These are phyloP conservation scores for Odontesthes bonariensis DNA, from an alignment of 2,113 vertebrate species.

Conservation along the genomic window DNA sequence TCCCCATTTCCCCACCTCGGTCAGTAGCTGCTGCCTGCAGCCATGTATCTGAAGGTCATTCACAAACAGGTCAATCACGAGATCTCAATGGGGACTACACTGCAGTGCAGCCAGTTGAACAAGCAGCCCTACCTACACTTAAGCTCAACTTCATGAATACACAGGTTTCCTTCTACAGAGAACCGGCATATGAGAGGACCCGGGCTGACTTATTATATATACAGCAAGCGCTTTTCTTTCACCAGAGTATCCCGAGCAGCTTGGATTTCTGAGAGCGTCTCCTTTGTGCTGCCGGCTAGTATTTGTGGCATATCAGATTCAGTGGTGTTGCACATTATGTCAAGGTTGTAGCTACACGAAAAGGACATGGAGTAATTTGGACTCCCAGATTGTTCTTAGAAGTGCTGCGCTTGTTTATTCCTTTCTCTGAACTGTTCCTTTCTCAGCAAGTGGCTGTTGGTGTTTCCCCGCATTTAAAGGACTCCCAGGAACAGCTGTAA, in stretches of 20 bases:
- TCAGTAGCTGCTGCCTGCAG: constrained; percentile 38
- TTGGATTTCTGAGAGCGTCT: constrained; percentile 47
- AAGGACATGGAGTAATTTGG: constrained; percentile 48
- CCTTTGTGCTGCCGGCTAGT: constrained; percentile 33
- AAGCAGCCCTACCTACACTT: constrained; percentile 32
- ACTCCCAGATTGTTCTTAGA: constrained; percentile 53
- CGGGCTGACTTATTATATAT: constrained; percentile 12
- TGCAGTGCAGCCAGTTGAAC: constrained; percentile 36
- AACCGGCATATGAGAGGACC: constrained; percentile 8
- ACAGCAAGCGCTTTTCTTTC: constrained; percentile 23
- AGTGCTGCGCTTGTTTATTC: constrained; percentile 54
- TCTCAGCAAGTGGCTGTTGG: constrained; percentile 18
- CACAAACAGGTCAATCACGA: constrained; percentile 63
- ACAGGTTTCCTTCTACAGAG: neutral
- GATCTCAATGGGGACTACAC: constrained; percentile 44
- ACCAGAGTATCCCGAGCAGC: constrained; percentile 27
- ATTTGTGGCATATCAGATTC: constrained; percentile 47
- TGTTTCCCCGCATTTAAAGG: constrained; percentile 5
- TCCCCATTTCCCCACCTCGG: constrained; percentile 38
- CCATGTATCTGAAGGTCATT: constrained; percentile 76
- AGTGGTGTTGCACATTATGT: constrained; percentile 67
- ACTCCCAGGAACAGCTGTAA: constrained; percentile 9
- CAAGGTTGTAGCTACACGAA: constrained; percentile 68
- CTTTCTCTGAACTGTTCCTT: constrained; percentile 14
- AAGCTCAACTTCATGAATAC: constrained; percentile 15